Evolutionary conservation across 2,113 vertebrate species (phyloP), one percentile per base, ranked within the genome.

Genomic region (Phainopepla nitens): DNA sequence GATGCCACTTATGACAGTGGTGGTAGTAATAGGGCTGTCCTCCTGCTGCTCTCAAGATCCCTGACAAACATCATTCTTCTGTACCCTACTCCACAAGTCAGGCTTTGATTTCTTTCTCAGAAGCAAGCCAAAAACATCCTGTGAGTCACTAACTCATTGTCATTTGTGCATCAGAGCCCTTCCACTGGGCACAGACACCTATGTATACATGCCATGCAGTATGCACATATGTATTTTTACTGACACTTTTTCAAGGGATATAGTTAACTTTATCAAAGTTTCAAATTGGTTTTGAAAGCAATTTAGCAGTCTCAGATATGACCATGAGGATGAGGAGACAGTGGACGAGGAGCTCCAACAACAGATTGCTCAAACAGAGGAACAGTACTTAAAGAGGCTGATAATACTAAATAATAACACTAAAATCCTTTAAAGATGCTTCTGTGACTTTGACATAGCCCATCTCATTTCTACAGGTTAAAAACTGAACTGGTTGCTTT

Each of bases 71-170:
- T 57, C 5, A 5, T 58, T 73, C 24, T 61, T 72, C 64, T 70
- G 33, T 78, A 66, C 27, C 21, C n/a, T 51, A 16, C 22, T 84
- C 33, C 58, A 73, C 27, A 57, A 83, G 45, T 64, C 31, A 94
- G 65, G 28, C 15, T 94, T 91, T 76, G 81, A 50, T 79, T 82
- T 51, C 61, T 89, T 87, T 93, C 84, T 79, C 54, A 15, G 73
- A 84, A 89, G 44, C 47, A 78, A 93, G 28, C 24, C 1, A 2
- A 53, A 87, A 91, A n/a, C 33, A 29, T 50, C 39, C 42, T 78
- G 23, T 56, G 72, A 89, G 84, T 89, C 69, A 64, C 27, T 89
- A 27, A 42, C 42, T 42, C 15, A 66, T 53, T 18, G 11, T 45
- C 83, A 64, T 49, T 66, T 22, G 77, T 78, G 77, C 72, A 72